Base-by-base conservation (phyloP, 2,797 vertebrate species). In the Natrix natrix region DNA sequence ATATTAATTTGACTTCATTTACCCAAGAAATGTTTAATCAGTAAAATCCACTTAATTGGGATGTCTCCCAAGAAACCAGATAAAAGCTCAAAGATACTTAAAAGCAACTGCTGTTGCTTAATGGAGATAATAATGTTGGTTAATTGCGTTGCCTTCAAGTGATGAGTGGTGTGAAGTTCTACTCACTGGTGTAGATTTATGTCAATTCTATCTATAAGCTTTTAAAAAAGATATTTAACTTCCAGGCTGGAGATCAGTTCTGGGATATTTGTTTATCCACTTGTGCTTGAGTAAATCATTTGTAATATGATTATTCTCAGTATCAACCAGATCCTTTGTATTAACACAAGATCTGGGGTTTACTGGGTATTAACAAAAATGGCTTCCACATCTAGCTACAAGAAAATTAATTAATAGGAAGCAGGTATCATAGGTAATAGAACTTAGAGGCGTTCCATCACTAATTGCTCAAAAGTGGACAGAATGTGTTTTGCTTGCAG, bases 1-100 rank as follows among this genome's bases (percentile, higher is more conserved):
- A 97, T 97, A 97, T 97, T 97, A 97, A 97, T 97, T 97, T 97
- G 96, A 97, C 97, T 97, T 96, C 96, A 97, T 96, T 97, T 97
- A 96, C 96, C 96, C 96, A 96, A 97, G 96, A 97, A 97, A 96
- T 96, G 97, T 97, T 97, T 97, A 97, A 97, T 97, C 96, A 97
- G 96, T 96, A 93, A 97, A 96, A 97, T 96, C 96, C 96, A 96
- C 96, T 97, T 97, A 97, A 97, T 97, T 97, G 97, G 96, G 96
- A 97, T 96, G 96, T 97, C 96, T 97, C 97, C 96, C 96, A 96
- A 95, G 97, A 96, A 97, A 97, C 96, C 96, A 96, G 96, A 96
- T 96, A 96, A 96, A 97, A 97, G 96, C 97, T 96, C 97, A 96
- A 96, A 96, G 96, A 97, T 95, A 96, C 96, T 97, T 94, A 96